phyloP scores from a whole-genome alignment of 2,797 vertebrate genomes.

The Malacoctenus gilli region DNA sequence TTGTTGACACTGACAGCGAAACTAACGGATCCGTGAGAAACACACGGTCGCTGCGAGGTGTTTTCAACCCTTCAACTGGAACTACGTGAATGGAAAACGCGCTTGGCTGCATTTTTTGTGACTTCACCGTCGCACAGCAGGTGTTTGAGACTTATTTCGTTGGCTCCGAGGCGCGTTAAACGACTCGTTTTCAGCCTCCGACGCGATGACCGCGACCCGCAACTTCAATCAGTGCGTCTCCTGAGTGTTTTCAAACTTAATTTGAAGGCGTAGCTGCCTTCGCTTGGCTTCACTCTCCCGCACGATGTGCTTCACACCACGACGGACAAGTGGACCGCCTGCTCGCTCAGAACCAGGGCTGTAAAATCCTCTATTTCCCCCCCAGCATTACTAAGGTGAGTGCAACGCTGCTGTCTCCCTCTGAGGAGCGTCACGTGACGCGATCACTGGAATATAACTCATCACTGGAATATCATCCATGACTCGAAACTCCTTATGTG shows the following conservation, averaged over 20 bases:
- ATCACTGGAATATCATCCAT: too few relatives aligned
- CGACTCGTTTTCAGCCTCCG: too few relatives aligned
- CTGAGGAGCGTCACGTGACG: neutral
- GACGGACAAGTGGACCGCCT: conserved; percentile 21
- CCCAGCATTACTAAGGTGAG: conserved; percentile 52
- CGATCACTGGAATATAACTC: too few relatives aligned
- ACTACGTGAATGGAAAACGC: neutral
- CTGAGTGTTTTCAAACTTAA: conserved; percentile 1
- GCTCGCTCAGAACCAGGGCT: neutral
- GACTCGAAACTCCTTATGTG: too few relatives aligned
- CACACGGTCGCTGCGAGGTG: neutral
- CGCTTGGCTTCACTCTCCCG: conserved; percentile 1
- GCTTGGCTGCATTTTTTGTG: neutral
- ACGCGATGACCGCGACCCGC: too few relatives aligned
- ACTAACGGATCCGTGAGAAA: conserved; percentile 24
- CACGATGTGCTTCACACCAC: conserved; percentile 18
- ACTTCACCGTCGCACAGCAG: neutral
- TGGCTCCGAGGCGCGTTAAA: neutral
- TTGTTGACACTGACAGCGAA: conserved; percentile 25
- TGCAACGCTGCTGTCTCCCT: neutral
- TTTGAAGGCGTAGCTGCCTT: conserved; percentile 1
- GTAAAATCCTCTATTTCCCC: conserved; percentile 7
- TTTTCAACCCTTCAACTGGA: neutral
- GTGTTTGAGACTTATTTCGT: too few relatives aligned
- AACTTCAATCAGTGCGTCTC: conserved; percentile 11